A percentile compares a stretch with the other conserved stretches of the same genome.
Conservation (phyloP, 2,797 vertebrate genomes). For the Microctenopoma stevenorrisi region DNA sequence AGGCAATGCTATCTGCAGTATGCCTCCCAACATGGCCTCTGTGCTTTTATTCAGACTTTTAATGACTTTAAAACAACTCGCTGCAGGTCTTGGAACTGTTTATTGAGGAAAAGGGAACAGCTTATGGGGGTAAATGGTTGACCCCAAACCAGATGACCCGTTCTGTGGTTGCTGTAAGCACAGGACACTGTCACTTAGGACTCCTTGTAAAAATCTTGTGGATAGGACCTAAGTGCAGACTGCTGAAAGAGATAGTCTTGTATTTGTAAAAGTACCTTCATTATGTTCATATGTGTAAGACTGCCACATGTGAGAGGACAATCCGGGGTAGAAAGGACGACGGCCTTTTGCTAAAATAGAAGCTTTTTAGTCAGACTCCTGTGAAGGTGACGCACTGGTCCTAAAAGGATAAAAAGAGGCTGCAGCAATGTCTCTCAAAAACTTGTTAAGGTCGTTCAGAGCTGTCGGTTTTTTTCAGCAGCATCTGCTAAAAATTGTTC, state of each 20-base stretch:
- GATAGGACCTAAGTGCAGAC: constrained; percentile 65
- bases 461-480: constrained; percentile 30
- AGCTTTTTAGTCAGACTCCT: constrained; percentile 25
- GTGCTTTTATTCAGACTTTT: constrained; percentile 66
- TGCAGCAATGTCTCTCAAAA: constrained; percentile 29
- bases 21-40: constrained; percentile 68
- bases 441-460: constrained; percentile 16
- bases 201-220: constrained; percentile 63
- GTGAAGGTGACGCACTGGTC: constrained; percentile 8
- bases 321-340: constrained; percentile 45
- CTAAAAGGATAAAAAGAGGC: constrained; percentile 33
- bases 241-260: constrained; percentile 76
- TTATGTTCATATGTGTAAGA: constrained; percentile 45
- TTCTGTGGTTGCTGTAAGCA: constrained; percentile 54
- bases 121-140: constrained; percentile 40
- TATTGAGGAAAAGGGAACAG: constrained; percentile 58
- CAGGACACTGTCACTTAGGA: constrained; percentile 68
- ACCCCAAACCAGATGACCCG: constrained; percentile 55
- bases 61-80: constrained; percentile 54
- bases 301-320: constrained; percentile 50
- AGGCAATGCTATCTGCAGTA: constrained; percentile 71
- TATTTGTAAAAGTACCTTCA: constrained; percentile 68
- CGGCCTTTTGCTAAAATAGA: constrained; percentile 29
- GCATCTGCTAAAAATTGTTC: constrained; percentile 7
- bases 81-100: constrained; percentile 57